Evolutionary conservation across 2,888 invertebrate genomes (phyloP), one percentile per base, ranked within the genome.

Genomic region (Eupithecia exiguata): DNA sequence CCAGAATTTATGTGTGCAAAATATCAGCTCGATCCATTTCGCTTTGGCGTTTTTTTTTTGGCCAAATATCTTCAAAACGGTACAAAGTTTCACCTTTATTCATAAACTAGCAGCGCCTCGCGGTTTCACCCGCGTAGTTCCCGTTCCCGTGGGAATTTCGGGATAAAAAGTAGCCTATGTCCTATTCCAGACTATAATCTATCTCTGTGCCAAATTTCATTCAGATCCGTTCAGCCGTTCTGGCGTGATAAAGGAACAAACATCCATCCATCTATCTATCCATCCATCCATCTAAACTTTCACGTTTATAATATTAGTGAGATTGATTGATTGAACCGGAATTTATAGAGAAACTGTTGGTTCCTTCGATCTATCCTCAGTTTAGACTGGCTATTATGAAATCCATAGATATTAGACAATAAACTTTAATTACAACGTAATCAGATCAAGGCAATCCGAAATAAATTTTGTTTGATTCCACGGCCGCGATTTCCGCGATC

Each of bases 381-480:
- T 62, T 46, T 68, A 68, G 18, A 66, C 16, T 21, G 21, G 5
- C 40, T 21, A 7, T 65, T 66, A 66, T 38, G 66, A 40, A 66
- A 66, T 66, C 58, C 25, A 58, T 9, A 35, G 62, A 35, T 62
- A 40, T 38, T 66, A 21, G 21, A 63, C 46, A 70, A 63, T 70
- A 35, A n/a, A 35, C 46, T 66, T 61, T 74, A 78, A 77, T 77
- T 74, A 69, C 67, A 62, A 25, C 61, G 77, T 81, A 86, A 85
- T 80, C 81, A 81, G 86, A 84, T 83, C 86, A 86, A 86, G 85
- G 86, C 69, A 73, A 80, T 79, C 72, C 80, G 72, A 75, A 81
- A 81, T 81, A 80, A 81, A 79, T 82, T 81, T 75, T 75, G 78
- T 82, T 80, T 76, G 76, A 73, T 81, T 80, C 80, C 81, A 83